Conservation (phyloP, 2,888 invertebrate genomes). For the Ferrisia virgata region DNA sequence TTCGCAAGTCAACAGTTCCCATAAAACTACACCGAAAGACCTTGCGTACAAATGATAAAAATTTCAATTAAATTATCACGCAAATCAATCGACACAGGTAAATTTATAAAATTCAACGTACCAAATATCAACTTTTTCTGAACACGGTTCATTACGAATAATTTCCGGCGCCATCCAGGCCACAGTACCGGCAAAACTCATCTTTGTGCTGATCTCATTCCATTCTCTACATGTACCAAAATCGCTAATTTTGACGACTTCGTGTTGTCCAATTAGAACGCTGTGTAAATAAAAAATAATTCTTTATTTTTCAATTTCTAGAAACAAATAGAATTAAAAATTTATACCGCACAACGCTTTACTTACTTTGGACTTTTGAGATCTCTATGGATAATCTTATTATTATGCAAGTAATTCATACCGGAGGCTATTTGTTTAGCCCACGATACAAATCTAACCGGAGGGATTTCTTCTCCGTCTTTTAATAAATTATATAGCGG, state of each 20-base stretch:
- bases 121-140: constrained; percentile 98
- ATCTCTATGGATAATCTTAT: constrained; percentile 97
- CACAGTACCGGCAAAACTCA: constrained; percentile 98
- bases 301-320: too few species aligned
- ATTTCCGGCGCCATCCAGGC: constrained; percentile 99
- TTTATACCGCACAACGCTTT: too few species aligned
- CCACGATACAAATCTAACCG: constrained; percentile 86
- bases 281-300: constrained; percentile 58
- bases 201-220: constrained; percentile 91
- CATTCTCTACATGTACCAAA: constrained; percentile 94
- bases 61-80: background rate
- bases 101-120: constrained; percentile 51
- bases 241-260: constrained; percentile 91
- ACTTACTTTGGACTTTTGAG: constrained; percentile 98
- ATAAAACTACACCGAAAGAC: constrained; percentile 94
- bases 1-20: constrained; percentile 95
- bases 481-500: constrained; percentile 87
- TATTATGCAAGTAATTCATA: constrained; percentile 92
- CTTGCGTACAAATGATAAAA: constrained; percentile 50
- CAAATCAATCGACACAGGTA: background rate
- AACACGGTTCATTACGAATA: constrained; percentile 92
- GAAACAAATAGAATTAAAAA: too few species aligned
- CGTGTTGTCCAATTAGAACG: constrained; percentile 76
- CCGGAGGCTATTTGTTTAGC: constrained; percentile 92
- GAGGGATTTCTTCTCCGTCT: constrained; percentile 77